Evolutionary conservation across 2,888 invertebrate genomes (phyloP), one percentile per base, ranked within the genome.

Genomic region (Drymonia ruficornis): DNA sequence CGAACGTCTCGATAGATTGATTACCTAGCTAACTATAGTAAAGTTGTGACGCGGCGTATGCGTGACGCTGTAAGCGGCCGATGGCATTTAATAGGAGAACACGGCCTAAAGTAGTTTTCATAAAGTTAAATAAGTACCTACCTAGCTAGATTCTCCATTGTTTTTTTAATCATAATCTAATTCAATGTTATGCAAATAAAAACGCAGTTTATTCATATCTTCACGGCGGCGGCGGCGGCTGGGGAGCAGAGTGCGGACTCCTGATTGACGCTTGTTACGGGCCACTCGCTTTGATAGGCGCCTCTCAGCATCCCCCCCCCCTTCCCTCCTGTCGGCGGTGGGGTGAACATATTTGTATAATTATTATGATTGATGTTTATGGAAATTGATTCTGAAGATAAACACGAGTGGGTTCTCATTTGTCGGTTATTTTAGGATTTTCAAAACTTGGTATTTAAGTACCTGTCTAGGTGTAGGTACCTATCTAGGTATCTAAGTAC

Each of bases 321-420:
- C n/a, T n/a, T n/a, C 56, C 34, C 15, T 43, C 36, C 36, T 56
- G 15, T 1, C 11, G 38, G 43, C 45, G 47, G 47, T 43, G 55
- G 62, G 67, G 67, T 53, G 61, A 63, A 61, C 70, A 68, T 70
- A 70, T 70, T 70, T 70, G 59, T 50, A 52, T 61, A 66, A 68
- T 70, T 66, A 67, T 57, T 59, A 19, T 59, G 68, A 70, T 70
- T 68, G 66, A 66, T 68, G 62, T 62, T 69, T 61, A 67, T 45
- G 42, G 52, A 52, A 65, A 64, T 58, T 55, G 54, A 50, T 53
- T 59, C 18, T 38, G 48, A 47, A 52, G 23, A 55, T 55, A 58
- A 49, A 65, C 47, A 34, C 1, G 29, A 55, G 53, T 12, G 13
- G 40, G 6, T n/a, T 15, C 34, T 52, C 28, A 53, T 16, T 42